Evolutionary conservation across 2,797 vertebrate species (phyloP).

Genomic region (Oryzias sinensis): DNA sequence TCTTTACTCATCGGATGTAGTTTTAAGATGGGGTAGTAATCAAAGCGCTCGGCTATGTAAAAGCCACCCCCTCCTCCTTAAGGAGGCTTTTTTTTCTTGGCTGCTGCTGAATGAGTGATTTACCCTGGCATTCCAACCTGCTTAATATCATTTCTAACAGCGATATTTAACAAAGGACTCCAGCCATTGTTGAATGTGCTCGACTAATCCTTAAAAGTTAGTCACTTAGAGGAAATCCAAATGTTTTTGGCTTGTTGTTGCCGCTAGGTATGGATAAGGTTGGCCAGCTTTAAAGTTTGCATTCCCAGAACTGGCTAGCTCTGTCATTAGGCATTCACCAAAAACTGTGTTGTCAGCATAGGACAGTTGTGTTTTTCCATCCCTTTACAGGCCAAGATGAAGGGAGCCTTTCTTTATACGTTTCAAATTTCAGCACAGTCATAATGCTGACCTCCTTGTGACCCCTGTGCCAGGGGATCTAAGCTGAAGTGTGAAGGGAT

Average conservation of each 20-base stretch:
- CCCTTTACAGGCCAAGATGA: background rate
- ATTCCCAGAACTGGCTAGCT: background rate
- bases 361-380: too few species aligned
- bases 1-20: conserved; percentile 83
- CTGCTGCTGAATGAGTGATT: conserved; percentile 71
- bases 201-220: conserved; percentile 20
- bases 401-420: background rate
- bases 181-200: conserved; percentile 35
- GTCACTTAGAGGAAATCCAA: conserved; percentile 24
- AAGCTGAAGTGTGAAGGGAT: conserved; percentile 66
- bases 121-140: conserved; percentile 73
- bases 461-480: conserved; percentile 48
- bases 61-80: conserved; percentile 67
- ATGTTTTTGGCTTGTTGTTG: conserved; percentile 19
- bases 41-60: conserved; percentile 77
- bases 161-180: conserved; percentile 68
- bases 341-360: too few species aligned
- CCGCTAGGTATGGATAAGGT: conserved; percentile 1
- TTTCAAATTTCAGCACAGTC: conserved; percentile 14
- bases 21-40: conserved; percentile 77
- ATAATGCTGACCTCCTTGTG: conserved; percentile 48
- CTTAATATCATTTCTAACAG: conserved; percentile 76
- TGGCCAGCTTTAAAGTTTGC: background rate
- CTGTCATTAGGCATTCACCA: background rate
- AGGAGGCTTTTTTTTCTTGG: conserved; percentile 65